Evolutionary conservation across 1,140 invertebrate genomes (phyloP).

Genomic region (Leptinotarsa undecemlineata): DNA sequence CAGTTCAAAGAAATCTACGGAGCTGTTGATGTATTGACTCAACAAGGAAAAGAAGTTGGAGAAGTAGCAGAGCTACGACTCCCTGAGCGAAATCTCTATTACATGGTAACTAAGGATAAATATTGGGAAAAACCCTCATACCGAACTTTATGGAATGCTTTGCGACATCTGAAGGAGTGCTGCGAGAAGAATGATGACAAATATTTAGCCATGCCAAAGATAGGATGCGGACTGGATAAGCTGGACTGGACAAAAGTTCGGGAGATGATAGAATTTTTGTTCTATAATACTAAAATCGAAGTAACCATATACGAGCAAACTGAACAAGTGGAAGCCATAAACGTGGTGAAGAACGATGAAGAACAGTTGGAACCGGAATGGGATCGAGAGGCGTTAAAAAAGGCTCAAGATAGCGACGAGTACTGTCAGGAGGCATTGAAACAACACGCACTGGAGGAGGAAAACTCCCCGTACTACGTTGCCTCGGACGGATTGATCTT

Average conservation of each 20-base stretch:
- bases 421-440: not conserved
- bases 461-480: not conserved
- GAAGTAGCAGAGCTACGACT: not conserved
- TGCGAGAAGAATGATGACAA: not conserved
- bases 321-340: not conserved
- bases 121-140: not conserved
- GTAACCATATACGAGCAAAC: not conserved
- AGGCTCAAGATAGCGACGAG: constrained; percentile 1
- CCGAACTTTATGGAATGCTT: not conserved
- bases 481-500: not conserved
- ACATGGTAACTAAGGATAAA: not conserved
- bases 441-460: not conserved
- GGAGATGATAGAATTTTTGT: not conserved
- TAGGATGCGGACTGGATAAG: not conserved
- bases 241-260: not conserved
- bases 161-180: not conserved
- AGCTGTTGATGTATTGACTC: not conserved
- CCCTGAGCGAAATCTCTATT: not conserved
- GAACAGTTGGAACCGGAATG: constrained; percentile 1
- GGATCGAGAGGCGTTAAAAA: not conserved
- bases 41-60: not conserved
- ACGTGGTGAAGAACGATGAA: too few species aligned
- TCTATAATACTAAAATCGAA: not conserved
- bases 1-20: not conserved
- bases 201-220: not conserved